phyloP scores from a whole-genome alignment of 2,113 vertebrate genomes.

The Probosciger aterrimus region DNA sequence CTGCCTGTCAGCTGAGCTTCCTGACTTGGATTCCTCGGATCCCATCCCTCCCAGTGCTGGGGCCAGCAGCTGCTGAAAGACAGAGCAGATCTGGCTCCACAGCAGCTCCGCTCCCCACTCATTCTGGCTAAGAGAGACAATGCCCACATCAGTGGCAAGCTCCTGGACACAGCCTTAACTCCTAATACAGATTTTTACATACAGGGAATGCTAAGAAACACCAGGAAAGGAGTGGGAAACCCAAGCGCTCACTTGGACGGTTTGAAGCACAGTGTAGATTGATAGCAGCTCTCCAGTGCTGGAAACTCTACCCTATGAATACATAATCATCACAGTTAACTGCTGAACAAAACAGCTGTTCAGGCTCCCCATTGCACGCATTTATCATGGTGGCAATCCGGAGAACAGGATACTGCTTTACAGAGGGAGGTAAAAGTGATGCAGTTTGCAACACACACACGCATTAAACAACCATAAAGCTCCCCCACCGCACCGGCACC shows the following conservation, averaged over 20 bases:
- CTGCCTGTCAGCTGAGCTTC: not conserved
- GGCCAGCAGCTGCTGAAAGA: not conserved
- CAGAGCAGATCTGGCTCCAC: not conserved
- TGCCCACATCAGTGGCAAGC: not conserved
- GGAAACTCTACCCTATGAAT: not conserved
- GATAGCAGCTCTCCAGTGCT: not conserved
- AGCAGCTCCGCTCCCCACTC: slow-evolving; percentile 22
- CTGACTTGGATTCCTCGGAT: rapidly evolving
- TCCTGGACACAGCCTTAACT: not conserved
- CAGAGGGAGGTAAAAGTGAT: not conserved
- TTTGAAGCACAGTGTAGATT: not conserved
- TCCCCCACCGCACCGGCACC: not conserved
- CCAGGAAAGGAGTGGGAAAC: not conserved
- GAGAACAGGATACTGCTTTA: slow-evolving; percentile 1
- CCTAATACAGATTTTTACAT: not conserved
- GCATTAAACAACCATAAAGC: slow-evolving; percentile 3
- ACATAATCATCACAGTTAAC: not conserved
- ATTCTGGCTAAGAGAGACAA: slow-evolving; percentile 31
- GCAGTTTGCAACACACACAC: slow-evolving; percentile 9
- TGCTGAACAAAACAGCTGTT: slow-evolving; percentile 37
- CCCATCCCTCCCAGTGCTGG: not conserved
- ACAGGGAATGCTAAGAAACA: not conserved
- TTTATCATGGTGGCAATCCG: slow-evolving; percentile 17
- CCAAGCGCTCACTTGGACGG: not conserved
- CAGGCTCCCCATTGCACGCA: not conserved